These are phyloP conservation scores for Phasianus colchicus DNA, from an alignment of 2,113 vertebrate genomes.

Conservation along the genomic window DNA sequence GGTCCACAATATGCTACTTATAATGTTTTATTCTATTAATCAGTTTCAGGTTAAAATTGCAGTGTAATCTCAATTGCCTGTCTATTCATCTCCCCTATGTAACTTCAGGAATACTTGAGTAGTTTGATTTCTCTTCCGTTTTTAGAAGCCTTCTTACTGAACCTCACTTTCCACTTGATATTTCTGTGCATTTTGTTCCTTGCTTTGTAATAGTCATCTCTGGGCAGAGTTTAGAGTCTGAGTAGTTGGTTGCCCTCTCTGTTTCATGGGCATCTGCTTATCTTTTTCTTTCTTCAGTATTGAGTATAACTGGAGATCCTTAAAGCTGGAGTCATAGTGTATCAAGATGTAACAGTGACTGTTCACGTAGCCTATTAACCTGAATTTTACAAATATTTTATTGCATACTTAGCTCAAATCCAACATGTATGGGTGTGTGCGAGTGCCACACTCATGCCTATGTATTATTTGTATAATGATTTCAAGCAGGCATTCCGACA, in stretches of 20 bases:
- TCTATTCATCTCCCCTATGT: rapidly evolving
- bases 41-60: not conserved
- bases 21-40: not conserved
- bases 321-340: not conserved
- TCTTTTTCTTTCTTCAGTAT: not conserved
- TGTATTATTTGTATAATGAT: not conserved
- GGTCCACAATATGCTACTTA: not conserved
- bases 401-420: not conserved
- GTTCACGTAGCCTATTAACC: not conserved
- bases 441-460: rapidly evolving
- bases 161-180: not conserved
- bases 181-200: not conserved
- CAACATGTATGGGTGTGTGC: not conserved
- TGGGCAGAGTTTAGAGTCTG: not conserved
- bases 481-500: not conserved
- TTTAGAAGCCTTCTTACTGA: not conserved
- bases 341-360: not conserved
- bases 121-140: not conserved
- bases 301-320: not conserved
- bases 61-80: not conserved
- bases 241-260: not conserved
- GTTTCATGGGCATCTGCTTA: not conserved
- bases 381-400: not conserved
- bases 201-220: not conserved
- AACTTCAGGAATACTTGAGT: not conserved